phyloP scores from a whole-genome alignment of 2,113 vertebrate genomes.

The Aramus guarauna region DNA sequence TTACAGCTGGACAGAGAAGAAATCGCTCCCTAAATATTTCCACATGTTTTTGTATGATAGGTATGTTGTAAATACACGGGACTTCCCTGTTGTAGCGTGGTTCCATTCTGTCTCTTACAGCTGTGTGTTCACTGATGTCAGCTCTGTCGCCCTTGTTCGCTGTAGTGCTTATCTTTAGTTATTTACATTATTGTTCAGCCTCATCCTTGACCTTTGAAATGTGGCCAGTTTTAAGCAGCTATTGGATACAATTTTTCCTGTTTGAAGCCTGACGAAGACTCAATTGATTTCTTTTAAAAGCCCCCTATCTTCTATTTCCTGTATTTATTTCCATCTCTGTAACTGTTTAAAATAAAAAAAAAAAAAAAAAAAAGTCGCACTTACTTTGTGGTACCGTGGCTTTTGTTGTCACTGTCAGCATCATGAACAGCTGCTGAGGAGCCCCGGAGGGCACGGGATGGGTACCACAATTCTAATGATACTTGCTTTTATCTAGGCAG shows the following conservation, averaged over 20 bases:
- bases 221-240: constrained; percentile 10
- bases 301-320: background rate
- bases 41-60: constrained; percentile 58
- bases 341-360: constrained; percentile 59
- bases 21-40: background rate
- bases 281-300: background rate
- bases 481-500: background rate
- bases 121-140: background rate
- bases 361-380: background rate
- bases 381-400: background rate
- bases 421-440: background rate
- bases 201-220: background rate
- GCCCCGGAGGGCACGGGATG: background rate
- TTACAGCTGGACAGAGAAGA: constrained; percentile 23
- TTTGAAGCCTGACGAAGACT: background rate
- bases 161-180: background rate
- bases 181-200: background rate
- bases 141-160: constrained; percentile 19
- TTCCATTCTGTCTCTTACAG: constrained; percentile 26
- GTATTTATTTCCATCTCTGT: constrained; percentile 57
- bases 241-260: background rate
- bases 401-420: background rate
- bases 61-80: constrained; percentile 13
- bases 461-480: background rate
- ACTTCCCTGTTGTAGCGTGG: constrained; percentile 23